A percentile compares a stretch with the other conserved stretches of the same genome.
Evolutionary conservation across 1,140 invertebrate genomes (phyloP).

Genomic region (Oedothorax gibbosus): DNA sequence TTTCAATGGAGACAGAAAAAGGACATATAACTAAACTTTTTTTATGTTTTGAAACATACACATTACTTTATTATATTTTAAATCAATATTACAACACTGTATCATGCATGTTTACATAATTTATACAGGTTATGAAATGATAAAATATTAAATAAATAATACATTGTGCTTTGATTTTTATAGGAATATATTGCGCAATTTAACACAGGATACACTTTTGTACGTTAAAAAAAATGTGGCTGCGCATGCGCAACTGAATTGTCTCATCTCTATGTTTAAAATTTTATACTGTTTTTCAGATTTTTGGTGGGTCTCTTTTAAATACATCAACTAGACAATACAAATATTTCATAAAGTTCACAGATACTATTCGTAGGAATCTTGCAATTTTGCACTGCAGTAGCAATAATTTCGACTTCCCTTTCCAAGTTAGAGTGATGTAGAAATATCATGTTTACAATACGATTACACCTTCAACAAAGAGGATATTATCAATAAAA

Average conservation of each 20-base stretch:
- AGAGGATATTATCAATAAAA: constrained; percentile 33
- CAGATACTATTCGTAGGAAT: constrained; percentile 18
- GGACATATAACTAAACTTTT: no score
- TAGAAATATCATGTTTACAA: not conserved
- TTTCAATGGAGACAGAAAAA: no score
- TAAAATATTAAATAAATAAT: no score
- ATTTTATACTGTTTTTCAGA: constrained; percentile 20
- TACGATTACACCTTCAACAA: not conserved
- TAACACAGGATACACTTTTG: constrained; percentile 15
- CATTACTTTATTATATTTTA: no score
- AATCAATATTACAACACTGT: no score
- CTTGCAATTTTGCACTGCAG: not conserved
- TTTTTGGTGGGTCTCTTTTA: constrained; percentile 25
- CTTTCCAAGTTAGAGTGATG: not conserved
- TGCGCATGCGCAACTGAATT: constrained; percentile 42
- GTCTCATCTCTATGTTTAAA: constrained; percentile 1
- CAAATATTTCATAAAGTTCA: constrained; percentile 19
- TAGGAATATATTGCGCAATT: not conserved
- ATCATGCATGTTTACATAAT: no score
- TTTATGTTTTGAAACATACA: no score
- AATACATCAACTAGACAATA: constrained; percentile 6
- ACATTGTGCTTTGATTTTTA: constrained; percentile 6
- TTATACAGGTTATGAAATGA: no score
- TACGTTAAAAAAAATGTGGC: constrained; percentile 12
- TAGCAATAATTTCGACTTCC: no score